Evolutionary conservation across 1,140 invertebrate species (phyloP).

Genomic region (Lordiphosa mommai): DNA sequence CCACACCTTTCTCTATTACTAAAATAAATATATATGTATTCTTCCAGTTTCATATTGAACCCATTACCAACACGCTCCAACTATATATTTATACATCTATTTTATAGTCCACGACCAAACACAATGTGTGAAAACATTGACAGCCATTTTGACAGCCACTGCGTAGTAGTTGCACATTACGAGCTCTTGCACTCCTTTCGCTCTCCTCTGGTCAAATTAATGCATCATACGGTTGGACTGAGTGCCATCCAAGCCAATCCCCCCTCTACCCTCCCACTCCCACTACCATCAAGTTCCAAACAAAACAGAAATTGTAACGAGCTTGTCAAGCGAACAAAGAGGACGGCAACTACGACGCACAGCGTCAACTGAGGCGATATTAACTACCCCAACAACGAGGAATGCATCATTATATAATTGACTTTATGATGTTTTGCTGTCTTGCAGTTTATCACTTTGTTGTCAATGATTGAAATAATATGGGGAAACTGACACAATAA

Average conservation of each 20-base stretch:
- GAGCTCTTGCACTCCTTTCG: conserved; percentile 8
- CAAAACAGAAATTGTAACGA: conserved; percentile 52
- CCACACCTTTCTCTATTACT: too few relatives aligned
- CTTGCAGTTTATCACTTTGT: conserved; percentile 48
- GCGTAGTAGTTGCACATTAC: conserved; percentile 3
- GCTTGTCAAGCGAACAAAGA: conserved; percentile 32
- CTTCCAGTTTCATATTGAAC: neutral
- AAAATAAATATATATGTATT: too few relatives aligned
- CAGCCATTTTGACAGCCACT: conserved; percentile 33
- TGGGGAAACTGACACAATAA: conserved; percentile 23
- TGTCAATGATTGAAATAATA: conserved; percentile 24
- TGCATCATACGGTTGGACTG: conserved; percentile 15
- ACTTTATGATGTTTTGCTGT: conserved; percentile 43
- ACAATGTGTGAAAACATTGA: conserved; percentile 30
- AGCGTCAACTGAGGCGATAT: conserved; percentile 3
- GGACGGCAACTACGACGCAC: conserved; percentile 1
- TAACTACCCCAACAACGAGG: conserved; percentile 7
- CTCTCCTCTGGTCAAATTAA: conserved; percentile 24
- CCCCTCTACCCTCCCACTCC: too few relatives aligned
- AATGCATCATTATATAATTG: conserved; percentile 45
- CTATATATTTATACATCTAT: conserved; percentile 37
- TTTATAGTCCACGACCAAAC: conserved; percentile 27
- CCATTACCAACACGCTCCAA: conserved; percentile 5
- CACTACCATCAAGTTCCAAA: too few relatives aligned
- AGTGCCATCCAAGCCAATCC: too few relatives aligned